These are phyloP conservation scores for Synanthedon tipuliformis DNA, from an alignment of 2,888 invertebrate species.

Conservation along the genomic window DNA sequence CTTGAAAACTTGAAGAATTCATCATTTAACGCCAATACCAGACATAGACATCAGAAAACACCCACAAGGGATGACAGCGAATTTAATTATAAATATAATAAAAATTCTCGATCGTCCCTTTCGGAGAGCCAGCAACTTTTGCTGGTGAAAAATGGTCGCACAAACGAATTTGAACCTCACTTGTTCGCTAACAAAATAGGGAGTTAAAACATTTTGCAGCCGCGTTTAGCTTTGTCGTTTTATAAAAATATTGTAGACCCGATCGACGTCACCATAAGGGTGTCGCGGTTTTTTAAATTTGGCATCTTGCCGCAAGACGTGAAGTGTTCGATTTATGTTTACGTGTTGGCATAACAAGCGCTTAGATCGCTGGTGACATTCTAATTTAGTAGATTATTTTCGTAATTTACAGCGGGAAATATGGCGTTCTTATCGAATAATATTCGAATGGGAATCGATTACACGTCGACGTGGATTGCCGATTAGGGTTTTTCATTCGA, in stretches of 20 bases:
- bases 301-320: constrained; percentile 46
- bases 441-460: constrained; percentile 5
- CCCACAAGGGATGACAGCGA: constrained; percentile 61
- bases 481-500: constrained; percentile 3
- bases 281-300: constrained; percentile 52
- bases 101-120: constrained; percentile 60
- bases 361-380: constrained; percentile 29
- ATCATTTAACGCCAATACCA: constrained; percentile 61
- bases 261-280: constrained; percentile 58
- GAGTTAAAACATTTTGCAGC: constrained; percentile 7
- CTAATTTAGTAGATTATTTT: constrained; percentile 10
- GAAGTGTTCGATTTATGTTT: constrained; percentile 45
- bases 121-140: constrained; percentile 30
- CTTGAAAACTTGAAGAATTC: constrained; percentile 35
- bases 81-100: constrained; percentile 70
- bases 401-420: constrained; percentile 23
- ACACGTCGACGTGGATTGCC: constrained; percentile 6
- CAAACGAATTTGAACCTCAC: constrained; percentile 39
- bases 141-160: constrained; percentile 23
- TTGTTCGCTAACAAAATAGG: constrained; percentile 16
- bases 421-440: constrained; percentile 1
- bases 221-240: constrained; percentile 24
- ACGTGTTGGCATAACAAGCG: constrained; percentile 24
- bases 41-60: constrained; percentile 48
- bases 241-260: constrained; percentile 57